Percentiles rank a stretch among this genome's conserved stretches.
These are phyloP conservation scores for Brevimyrus niger DNA, from an alignment of 2,113 vertebrate species.

Conservation along the genomic window DNA sequence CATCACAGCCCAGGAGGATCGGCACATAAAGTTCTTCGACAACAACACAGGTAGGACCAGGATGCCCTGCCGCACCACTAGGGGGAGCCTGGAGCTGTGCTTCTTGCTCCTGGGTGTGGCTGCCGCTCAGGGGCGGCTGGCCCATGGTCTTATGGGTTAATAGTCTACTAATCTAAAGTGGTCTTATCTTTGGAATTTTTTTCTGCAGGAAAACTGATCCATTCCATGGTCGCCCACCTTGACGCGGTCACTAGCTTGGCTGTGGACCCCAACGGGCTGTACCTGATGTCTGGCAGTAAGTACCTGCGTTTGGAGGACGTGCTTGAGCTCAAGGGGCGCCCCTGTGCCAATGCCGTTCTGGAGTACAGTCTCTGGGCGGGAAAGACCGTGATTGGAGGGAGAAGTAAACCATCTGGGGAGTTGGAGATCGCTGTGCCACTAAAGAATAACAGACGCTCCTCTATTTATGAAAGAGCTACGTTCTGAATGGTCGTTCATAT, in stretches of 20 bases:
- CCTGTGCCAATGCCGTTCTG: not conserved
- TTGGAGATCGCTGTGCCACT: not conserved
- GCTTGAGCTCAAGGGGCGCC: not conserved
- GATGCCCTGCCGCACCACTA: not conserved
- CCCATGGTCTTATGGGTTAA: not conserved
- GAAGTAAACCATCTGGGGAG: not conserved
- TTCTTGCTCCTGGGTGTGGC: not conserved
- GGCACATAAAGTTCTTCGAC: slow-evolving; percentile 96
- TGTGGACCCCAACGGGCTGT: slow-evolving; percentile 95
- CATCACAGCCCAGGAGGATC: slow-evolving; percentile 94
- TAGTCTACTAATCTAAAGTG: not conserved
- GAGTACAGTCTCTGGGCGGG: not conserved
- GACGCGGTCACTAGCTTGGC: slow-evolving; percentile 97
- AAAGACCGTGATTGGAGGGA: not conserved
- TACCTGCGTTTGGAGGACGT: slow-evolving; percentile 36
- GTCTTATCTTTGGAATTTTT: not conserved
- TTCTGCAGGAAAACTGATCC: slow-evolving; percentile 80
- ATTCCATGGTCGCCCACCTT: slow-evolving; percentile 97
- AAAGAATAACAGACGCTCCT: not conserved
- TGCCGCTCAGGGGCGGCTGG: not conserved
- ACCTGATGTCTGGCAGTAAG: slow-evolving; percentile 99
- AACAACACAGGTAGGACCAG: slow-evolving; percentile 81
- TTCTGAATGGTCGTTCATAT: too few relatives aligned
- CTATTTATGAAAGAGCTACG: too few relatives aligned
- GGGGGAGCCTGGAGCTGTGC: not conserved